Evolutionary conservation across 1,140 invertebrate species (phyloP), one percentile per base, ranked within the genome.

Genomic region (Pteromalus puparum): DNA sequence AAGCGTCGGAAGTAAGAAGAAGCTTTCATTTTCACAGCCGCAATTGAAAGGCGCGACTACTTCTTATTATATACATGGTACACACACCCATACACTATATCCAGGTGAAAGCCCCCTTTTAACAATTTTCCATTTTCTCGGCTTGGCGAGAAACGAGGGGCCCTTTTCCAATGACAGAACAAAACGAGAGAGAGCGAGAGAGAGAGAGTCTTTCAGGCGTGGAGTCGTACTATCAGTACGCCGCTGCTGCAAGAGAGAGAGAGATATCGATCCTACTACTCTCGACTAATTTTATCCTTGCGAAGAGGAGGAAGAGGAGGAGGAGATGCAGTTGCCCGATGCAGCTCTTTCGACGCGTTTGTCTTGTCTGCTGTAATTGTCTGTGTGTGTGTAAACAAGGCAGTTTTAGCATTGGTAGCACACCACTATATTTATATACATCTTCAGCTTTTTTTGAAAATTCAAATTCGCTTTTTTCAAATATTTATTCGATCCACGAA

Each of bases 261-360:
- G 21, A n/a, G 46, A 77, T 79, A 79, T 79, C 24, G 61, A 79
- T 79, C 53, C 53, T 67, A 15, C 53, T 67, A 15, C 30, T 67
- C 61, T 67, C 21, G 46, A 67, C 48, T 79, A 79, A 79, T 79
- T 79, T 65, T 79, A 79, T 79, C 76, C 26, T 67, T 79, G 30
- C 9, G 18, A 24, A 26, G n/a, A 67, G 21, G 18, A 67, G 30
- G n/a, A 67, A 26, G 18, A 67, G 30, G 28, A 73, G 30, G 21
- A 61, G 21, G 53, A 18, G 18, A 7, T 21, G 21, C 18, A 61
- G 53, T 21, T 61, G 53, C 18, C 18, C 18, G 21, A 61, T 61
- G 18, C 53, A 61, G 6, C 18, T 7, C 38, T 42, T 42, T 61
- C n/a, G n/a, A 0, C 1, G 7, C 18, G 53, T 61, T 61, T n/a